phyloP scores from a whole-genome alignment of 2,113 vertebrate species.

The Pedionomus torquatus region DNA sequence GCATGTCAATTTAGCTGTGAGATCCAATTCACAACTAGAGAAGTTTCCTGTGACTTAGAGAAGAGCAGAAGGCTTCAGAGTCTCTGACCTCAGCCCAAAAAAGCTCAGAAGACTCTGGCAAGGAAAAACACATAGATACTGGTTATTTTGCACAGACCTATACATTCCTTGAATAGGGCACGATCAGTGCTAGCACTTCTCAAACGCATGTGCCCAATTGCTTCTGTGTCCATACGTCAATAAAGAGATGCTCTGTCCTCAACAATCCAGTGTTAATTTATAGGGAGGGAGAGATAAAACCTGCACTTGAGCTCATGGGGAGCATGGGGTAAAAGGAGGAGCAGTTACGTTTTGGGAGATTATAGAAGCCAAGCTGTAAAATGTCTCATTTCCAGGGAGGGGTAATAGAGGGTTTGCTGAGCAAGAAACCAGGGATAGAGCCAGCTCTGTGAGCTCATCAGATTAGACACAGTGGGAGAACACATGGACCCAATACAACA shows the following conservation, averaged over 20 bases:
- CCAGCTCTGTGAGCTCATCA: not conserved
- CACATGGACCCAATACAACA: not conserved
- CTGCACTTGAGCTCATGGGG: not conserved
- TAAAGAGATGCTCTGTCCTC: not conserved
- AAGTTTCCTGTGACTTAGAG: not conserved
- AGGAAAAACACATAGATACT: not conserved
- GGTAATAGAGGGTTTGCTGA: not conserved
- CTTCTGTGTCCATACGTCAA: not conserved
- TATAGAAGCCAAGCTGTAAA: not conserved
- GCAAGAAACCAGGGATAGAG: not conserved
- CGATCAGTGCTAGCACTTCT: not conserved
- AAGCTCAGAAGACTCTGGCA: not conserved
- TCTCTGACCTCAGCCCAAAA: not conserved
- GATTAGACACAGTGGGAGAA: not conserved
- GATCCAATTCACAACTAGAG: not conserved
- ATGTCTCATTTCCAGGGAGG: not conserved
- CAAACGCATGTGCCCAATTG: rapidly evolving
- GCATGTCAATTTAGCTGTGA: not conserved
- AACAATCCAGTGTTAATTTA: not conserved
- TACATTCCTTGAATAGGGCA: not conserved
- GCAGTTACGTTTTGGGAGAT: not conserved
- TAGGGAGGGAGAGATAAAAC: not conserved
- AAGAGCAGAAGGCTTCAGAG: not conserved
- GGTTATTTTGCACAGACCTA: not conserved
- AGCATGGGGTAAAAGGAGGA: not conserved